phyloP scores from a whole-genome alignment of 2,888 invertebrate genomes.

The Pristionchus maxplancki region DNA sequence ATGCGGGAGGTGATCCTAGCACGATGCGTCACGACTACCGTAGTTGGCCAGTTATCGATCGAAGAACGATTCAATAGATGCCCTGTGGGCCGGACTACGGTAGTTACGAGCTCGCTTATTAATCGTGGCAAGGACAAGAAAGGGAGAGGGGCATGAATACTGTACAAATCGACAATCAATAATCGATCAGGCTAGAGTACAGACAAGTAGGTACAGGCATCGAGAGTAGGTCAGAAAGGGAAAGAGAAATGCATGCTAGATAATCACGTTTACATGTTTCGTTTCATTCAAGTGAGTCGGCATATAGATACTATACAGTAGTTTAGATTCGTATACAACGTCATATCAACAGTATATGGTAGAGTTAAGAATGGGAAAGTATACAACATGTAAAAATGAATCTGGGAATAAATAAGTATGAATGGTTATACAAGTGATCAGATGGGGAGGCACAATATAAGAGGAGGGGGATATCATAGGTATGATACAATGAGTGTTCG shows the following conservation, averaged over 20 bases:
- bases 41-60: conserved; percentile 25
- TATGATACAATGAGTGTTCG: not conserved
- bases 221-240: not conserved
- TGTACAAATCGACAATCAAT: conserved; percentile 42
- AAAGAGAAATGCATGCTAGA: conserved; percentile 26
- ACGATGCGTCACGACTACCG: conserved; percentile 42
- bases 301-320: conserved; percentile 33
- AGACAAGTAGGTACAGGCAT: conserved; percentile 44
- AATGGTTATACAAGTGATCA: conserved; percentile 28
- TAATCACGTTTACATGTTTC: conserved; percentile 37
- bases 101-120: conserved; percentile 39
- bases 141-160: not conserved
- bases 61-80: conserved; percentile 38
- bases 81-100: conserved; percentile 45
- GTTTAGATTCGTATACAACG: conserved; percentile 23
- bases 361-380: not conserved
- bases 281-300: conserved; percentile 14
- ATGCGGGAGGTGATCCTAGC: not conserved
- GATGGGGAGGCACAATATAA: conserved; percentile 2
- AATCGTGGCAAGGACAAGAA: not conserved
- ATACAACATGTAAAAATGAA: conserved; percentile 7
- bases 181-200: conserved; percentile 35
- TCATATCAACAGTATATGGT: conserved; percentile 43
- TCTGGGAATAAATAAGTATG: conserved; percentile 35
- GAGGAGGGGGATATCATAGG: not conserved